Percentiles rank a stretch among this genome's conserved stretches.
Conservation (phyloP, 1,140 invertebrate species). For the Diploscapter pachys region DNA sequence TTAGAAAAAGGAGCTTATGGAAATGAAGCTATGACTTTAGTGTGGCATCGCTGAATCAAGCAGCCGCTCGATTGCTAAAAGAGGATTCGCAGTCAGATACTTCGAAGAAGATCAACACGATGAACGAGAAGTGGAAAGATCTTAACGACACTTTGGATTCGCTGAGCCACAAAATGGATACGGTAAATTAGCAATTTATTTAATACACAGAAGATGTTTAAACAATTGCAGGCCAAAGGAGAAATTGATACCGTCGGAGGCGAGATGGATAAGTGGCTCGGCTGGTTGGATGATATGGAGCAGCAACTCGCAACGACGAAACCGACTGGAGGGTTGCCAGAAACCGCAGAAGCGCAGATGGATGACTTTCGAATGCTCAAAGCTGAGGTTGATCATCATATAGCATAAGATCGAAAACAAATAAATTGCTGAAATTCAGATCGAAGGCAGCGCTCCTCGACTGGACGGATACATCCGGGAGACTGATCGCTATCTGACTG, state of each 20-base stretch:
- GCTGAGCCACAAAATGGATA: constrained; percentile 12
- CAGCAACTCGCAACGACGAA: constrained; percentile 85
- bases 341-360: constrained; percentile 92
- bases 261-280: constrained; percentile 87
- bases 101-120: constrained; percentile 79
- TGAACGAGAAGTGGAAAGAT: constrained; percentile 70
- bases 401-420: no score
- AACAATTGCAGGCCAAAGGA: constrained; percentile 62
- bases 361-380: constrained; percentile 71
- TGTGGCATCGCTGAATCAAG: constrained; percentile 89
- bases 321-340: constrained; percentile 70
- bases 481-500: constrained; percentile 78
- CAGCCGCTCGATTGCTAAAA: constrained; percentile 79
- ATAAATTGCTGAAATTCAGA: neutral
- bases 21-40: constrained; percentile 4
- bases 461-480: constrained; percentile 18
- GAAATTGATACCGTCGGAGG: constrained; percentile 86
- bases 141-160: constrained; percentile 17
- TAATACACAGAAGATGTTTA: neutral
- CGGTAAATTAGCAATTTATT: constrained; percentile 4
- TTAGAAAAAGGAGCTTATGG: no score
- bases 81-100: constrained; percentile 77
- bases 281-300: constrained; percentile 90
- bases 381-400: constrained; percentile 68
- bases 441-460: neutral